Base-by-base conservation (phyloP, 2,888 invertebrate genomes). In the Cybosia mesomella region DNA sequence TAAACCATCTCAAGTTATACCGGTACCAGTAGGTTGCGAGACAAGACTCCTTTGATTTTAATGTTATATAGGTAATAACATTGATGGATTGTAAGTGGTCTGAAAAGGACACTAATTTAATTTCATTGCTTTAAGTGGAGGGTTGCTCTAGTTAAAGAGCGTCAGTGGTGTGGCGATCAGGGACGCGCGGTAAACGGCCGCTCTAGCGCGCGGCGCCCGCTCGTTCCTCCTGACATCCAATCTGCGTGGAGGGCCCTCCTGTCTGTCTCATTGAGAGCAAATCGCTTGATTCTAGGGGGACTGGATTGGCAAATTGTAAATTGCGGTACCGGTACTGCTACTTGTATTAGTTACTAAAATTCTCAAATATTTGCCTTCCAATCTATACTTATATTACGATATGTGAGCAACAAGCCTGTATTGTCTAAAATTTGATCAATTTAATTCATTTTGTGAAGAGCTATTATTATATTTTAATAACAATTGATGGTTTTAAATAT, bases 241-340 rank as follows among this genome's bases (percentile, higher is more conserved):
- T 94, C 91, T 89, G 83, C 72, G 85, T 85, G 77, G 83, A 93
- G 93, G 80, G 85, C 87, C 83, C 92, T 92, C 84, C 72, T 84
- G 87, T 85, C 86, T 86, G 87, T 86, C 88, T 87, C 89, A 89
- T 91, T 91, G 91, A 92, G 86, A 87, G 85, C 89, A 89, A 93
- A 91, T 91, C 89, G 87, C 80, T 84, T 82, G 86, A 75, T 80
- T 79, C 75, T 70, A 61, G 66, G 72, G 74, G 80, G 78, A 77
- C 78, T 69, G 66, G 70, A 62, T 74, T 77, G 76, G 71, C 75
- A 77, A 83, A 84, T 82, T 83, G 71, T 74, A 74, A 72, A 81
- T 77, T 76, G 74, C 72, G 70, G 57, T 70, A 70, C 62, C 60
- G 57, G 22, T 58, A 58, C 53, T 70, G 54, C 57, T 71, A 73